phyloP scores from a whole-genome alignment of 2,888 invertebrate genomes.

The Lumbricus terrestris region DNA sequence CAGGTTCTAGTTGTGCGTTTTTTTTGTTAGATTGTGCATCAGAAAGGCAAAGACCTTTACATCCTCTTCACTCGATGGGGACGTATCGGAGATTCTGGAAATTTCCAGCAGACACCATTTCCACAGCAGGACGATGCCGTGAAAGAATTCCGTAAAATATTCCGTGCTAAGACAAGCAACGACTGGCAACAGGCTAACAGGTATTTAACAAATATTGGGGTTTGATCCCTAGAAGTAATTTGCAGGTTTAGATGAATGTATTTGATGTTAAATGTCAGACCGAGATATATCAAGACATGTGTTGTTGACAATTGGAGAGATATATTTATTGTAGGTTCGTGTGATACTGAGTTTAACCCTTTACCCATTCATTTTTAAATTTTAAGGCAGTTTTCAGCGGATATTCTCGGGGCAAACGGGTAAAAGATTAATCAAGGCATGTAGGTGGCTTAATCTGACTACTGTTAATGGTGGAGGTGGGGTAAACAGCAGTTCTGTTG shows the following conservation, averaged over 20 bases:
- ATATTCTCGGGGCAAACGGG: too few species aligned
- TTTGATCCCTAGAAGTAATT: background rate
- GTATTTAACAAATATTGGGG: too few species aligned
- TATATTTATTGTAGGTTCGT: too few species aligned
- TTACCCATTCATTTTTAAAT: too few species aligned
- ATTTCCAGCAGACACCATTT: slow-evolving; percentile 62
- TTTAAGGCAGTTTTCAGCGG: too few species aligned
- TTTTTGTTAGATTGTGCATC: slow-evolving; percentile 54
- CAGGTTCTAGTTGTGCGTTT: background rate
- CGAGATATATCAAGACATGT: background rate
- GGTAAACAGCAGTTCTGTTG: too few species aligned
- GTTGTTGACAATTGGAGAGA: too few species aligned
- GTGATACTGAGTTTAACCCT: too few species aligned
- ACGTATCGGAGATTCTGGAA: slow-evolving; percentile 61
- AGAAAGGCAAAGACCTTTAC: slow-evolving; percentile 59
- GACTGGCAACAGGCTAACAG: slow-evolving; percentile 58
- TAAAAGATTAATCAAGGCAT: too few species aligned
- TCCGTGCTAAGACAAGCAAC: slow-evolving; percentile 62
- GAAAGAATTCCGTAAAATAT: slow-evolving; percentile 63
- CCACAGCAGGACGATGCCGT: slow-evolving; percentile 57
- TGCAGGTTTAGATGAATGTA: background rate
- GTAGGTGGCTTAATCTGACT: too few species aligned
- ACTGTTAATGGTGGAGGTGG: too few species aligned
- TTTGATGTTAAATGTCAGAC: background rate
- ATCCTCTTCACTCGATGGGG: slow-evolving; percentile 65